Base-by-base conservation (phyloP, 2,888 invertebrate genomes). In the Lysandra coridon region DNA sequence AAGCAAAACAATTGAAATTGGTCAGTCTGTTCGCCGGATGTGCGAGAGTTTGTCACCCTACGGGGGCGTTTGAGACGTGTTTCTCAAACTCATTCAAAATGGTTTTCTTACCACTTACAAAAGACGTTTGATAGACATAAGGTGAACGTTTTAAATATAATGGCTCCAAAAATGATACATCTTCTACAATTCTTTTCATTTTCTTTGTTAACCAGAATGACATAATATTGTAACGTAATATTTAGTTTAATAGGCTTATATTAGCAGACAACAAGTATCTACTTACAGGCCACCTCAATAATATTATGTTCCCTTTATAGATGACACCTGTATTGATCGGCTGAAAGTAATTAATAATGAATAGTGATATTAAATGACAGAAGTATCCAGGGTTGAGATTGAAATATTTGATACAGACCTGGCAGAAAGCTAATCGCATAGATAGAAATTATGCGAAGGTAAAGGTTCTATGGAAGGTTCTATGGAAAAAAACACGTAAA, bases 211-310 rank as follows among this genome's bases (percentile, higher is more conserved):
- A 64, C 30, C 23, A 30, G 30, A 64, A 23, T 30, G 30, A 7
- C 30, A 23, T 2, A 37, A 23, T 2, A 37, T 37, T 37, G 64
- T 64, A 64, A 64, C 23, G 6, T 64, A 30, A 23, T 64, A 64
- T 10, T 64, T 10, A 64, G 6, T 64, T 60, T 10, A 64, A 64
- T 30, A 23, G 4, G 33, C 33, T 4, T 30, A n/a, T 69, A 33
- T 69, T 30, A 69, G 33, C 4, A 69, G 69, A 33, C 69, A 64
- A 12, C 5, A n/a, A 33, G 30, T 69, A 69, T 69, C 69, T 14
- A 69, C 30, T 69, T 69, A 69, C 69, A 69, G 69, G 69, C 14
- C 69, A 33, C 33, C 33, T 69, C 33, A 33, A 69, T 69, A 37
- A 37, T 37, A 37, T 37, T 37, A 69, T 64, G 3, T 69, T 69